Conservation (phyloP, 2,888 invertebrate species). For the Platynereis dumerilii region DNA sequence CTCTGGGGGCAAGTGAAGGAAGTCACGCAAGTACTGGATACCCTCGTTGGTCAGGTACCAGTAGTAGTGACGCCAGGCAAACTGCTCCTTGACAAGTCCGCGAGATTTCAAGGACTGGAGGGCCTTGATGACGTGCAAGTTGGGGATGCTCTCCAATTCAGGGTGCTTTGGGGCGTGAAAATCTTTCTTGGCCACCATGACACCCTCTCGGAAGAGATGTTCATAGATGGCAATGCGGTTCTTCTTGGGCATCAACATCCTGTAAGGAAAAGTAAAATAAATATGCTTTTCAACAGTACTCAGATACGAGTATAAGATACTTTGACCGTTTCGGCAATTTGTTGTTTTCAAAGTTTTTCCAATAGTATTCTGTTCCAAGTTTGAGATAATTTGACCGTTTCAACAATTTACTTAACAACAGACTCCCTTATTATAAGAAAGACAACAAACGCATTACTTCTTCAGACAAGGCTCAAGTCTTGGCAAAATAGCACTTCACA, state of each 20-base stretch:
- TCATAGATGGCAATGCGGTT: constrained; percentile 96
- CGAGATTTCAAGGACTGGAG: constrained; percentile 94
- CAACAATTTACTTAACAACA: no score
- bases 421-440: no score
- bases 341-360: no score
- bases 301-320: no score
- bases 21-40: constrained; percentile 89
- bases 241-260: constrained; percentile 99
- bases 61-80: constrained; percentile 99
- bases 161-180: constrained; percentile 98
- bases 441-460: no score
- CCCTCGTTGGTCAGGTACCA: constrained; percentile 99
- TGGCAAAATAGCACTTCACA: no score
- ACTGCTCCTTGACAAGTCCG: constrained; percentile 98
- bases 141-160: constrained; percentile 91
- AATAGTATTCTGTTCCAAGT: no score
- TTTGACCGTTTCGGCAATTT: no score
- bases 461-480: no score
- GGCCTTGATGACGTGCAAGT: constrained; percentile 98
- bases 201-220: constrained; percentile 98
- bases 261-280: constrained; percentile 62
- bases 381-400: no score
- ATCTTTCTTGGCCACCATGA: constrained; percentile 99
- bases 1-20: constrained; percentile 95
- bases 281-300: neutral